Percentiles rank a stretch among this genome's conserved stretches.
Evolutionary conservation across 23 tunicate species (phyloP).

Genomic region (Styela clava): DNA sequence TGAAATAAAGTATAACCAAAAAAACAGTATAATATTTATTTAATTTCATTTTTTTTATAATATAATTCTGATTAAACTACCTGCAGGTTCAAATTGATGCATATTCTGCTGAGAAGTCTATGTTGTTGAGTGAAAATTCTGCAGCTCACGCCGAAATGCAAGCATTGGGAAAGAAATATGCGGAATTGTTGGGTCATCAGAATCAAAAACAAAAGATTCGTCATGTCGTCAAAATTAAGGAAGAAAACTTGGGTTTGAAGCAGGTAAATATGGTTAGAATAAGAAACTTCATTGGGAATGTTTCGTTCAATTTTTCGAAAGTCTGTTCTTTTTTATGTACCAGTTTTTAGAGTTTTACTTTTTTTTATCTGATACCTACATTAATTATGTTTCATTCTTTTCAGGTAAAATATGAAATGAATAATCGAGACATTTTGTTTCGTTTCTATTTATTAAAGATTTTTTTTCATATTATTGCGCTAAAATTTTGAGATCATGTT

Average conservation of each 20-base stretch:
- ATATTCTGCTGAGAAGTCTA: slow-evolving; percentile 56
- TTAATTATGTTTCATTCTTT: background rate
- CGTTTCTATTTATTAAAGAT: too few species aligned
- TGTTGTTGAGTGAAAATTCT: slow-evolving; percentile 54
- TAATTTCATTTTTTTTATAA: too few species aligned
- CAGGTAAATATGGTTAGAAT: slow-evolving; percentile 42
- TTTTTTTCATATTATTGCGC: too few species aligned
- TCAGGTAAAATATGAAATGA: background rate
- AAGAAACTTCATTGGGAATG: background rate
- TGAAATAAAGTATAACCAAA: too few species aligned
- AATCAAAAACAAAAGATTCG: slow-evolving; percentile 89
- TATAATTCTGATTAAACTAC: too few species aligned
- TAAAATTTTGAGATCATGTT: background rate
- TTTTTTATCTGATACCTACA: background rate
- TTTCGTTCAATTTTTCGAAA: background rate
- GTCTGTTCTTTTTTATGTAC: background rate
- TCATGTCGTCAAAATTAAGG: slow-evolving; percentile 86
- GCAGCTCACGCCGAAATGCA: slow-evolving; percentile 75
- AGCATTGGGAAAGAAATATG: slow-evolving; percentile 69
- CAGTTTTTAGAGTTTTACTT: background rate
- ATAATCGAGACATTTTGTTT: too few species aligned
- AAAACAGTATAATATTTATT: too few species aligned
- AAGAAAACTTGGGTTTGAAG: slow-evolving; percentile 57
- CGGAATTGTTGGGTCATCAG: slow-evolving; percentile 86
- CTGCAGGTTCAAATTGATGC: slow-evolving; percentile 77